Evolutionary conservation across 2,113 vertebrate species (phyloP).

Genomic region (Gobiocypris rarus): DNA sequence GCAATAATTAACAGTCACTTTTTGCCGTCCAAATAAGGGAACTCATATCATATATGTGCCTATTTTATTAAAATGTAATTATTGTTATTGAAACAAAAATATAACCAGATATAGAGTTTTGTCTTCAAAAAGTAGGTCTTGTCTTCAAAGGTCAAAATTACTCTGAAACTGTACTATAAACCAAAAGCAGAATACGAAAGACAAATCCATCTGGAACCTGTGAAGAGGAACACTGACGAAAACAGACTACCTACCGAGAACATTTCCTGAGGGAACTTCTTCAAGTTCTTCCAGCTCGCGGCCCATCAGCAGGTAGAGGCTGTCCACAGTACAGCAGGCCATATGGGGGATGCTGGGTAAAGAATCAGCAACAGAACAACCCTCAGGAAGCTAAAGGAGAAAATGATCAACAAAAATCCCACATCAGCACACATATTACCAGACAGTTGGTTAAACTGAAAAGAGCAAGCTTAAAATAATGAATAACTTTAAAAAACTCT

Average conservation of each 20-base stretch:
- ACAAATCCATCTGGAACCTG: background rate
- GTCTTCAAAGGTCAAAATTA: background rate
- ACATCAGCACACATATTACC: background rate
- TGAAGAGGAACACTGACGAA: slow-evolving; percentile 2
- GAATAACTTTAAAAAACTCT: too few species aligned
- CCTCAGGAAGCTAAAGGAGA: slow-evolving; percentile 79
- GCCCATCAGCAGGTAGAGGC: slow-evolving; percentile 94
- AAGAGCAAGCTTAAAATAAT: too few species aligned
- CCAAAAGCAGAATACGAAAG: background rate
- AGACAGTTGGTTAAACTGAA: too few species aligned
- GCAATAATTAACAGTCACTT: too few species aligned
- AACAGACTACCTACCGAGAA: slow-evolving; percentile 80
- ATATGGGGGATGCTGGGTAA: slow-evolving; percentile 81
- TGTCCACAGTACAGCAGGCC: slow-evolving; percentile 80
- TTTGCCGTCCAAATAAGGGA: too few species aligned
- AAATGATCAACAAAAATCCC: background rate
- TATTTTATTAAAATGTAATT: too few species aligned
- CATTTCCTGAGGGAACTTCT: slow-evolving; percentile 91
- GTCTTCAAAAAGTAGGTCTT: background rate
- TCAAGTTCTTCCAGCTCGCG: slow-evolving; percentile 89
- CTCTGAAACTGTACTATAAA: background rate
- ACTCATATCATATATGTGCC: too few species aligned
- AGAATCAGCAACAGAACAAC: slow-evolving; percentile 69
- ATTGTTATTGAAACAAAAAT: background rate
- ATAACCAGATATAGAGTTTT: background rate